Evolutionary conservation across 2,888 invertebrate genomes (phyloP), one percentile per base, ranked within the genome.

Genomic region (Camptogramma bilineatum): DNA sequence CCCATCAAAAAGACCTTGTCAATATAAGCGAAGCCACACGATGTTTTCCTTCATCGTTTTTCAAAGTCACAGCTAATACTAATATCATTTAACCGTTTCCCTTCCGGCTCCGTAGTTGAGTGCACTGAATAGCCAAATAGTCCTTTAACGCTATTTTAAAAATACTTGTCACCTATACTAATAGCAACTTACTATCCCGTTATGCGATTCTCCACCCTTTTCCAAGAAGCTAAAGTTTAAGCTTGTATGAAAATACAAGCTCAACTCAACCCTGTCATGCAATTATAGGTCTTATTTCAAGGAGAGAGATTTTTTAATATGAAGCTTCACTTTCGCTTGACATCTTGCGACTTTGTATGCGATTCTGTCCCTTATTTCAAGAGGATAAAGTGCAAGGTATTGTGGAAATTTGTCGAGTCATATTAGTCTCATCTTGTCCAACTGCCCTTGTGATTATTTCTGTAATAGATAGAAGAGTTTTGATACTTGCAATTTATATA

Each of bases 371-470:
- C 62, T 63, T 70, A 66, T 64, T 1, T 7, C 44, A 8, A 53
- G 19, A 48, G n/a, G 0, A 50, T 67, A 68, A 31, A 54, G 60
- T 58, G 16, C 50, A 52, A 24, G 28, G 28, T 55, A 8, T 66
- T 57, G 68, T 70, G 73, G 68, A 83, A 88, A 86, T 81, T 83
- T 77, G 91, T 83, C 83, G 83, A 90, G 90, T 91, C 91, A 92
- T 87, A 88, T 85, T 83, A 83, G 80, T 75, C 90, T 89, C 91
- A 91, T 91, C 90, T 87, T 78, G 82, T 84, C 89, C 76, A 66
- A 83, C 70, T 71, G 74, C 83, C 84, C 83, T 80, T 75, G 81
- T 83, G 84, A 87, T 87, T 86, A 89, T 85, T 83, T 78, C 75
- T 73, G 74, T 76, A 61, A 58, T 51, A 13, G 75, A 70, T 50